phyloP scores from a whole-genome alignment of 1,140 invertebrate species.

The Triops longicaudatus region DNA sequence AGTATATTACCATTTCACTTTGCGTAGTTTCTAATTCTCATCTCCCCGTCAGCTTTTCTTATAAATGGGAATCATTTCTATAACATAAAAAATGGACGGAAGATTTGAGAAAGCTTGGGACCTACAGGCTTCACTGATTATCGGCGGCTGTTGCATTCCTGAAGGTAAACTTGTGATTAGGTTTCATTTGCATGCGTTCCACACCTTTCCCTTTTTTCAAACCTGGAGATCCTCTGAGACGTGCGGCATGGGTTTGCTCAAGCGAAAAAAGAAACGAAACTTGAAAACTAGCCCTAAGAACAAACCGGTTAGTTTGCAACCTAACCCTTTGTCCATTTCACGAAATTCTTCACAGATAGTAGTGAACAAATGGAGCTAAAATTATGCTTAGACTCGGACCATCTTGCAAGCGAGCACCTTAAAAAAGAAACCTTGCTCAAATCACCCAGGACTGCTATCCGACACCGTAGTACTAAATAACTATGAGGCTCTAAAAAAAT shows the following conservation, averaged over 20 bases:
- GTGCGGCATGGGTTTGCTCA: not conserved
- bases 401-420: too few relatives aligned
- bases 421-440: too few relatives aligned
- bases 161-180: not conserved
- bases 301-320: not conserved
- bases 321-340: not conserved
- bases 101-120: not conserved
- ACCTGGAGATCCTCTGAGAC: not conserved
- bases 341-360: too few relatives aligned
- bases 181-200: not conserved
- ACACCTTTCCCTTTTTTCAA: not conserved
- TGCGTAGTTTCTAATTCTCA: too few relatives aligned
- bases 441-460: too few relatives aligned
- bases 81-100: not conserved
- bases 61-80: not conserved
- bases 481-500: too few relatives aligned
- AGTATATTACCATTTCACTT: too few relatives aligned
- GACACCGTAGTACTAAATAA: too few relatives aligned
- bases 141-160: not conserved
- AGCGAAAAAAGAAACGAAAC: not conserved
- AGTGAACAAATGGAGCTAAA: too few relatives aligned
- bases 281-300: not conserved
- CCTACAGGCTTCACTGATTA: not conserved
- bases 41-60: too few relatives aligned
- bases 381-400: too few relatives aligned